Percentiles rank a stretch among this genome's conserved stretches.
These are phyloP conservation scores for Brachypodius melanocephalos DNA, from an alignment of 2,113 vertebrate genomes.

Conservation along the genomic window DNA sequence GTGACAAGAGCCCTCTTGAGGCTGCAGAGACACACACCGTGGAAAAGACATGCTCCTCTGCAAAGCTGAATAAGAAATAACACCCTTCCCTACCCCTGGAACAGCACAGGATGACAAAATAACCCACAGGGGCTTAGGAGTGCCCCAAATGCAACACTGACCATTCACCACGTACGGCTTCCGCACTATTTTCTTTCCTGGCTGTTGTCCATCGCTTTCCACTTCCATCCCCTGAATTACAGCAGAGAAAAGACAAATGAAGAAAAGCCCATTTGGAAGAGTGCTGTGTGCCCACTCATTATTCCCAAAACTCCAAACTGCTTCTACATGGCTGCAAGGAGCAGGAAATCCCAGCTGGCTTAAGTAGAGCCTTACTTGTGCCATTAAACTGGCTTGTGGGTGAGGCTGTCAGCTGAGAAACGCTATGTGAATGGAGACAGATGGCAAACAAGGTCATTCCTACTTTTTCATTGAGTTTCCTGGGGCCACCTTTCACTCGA, in stretches of 20 bases:
- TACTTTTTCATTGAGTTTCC: accelerated
- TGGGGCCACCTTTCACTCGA: neutral
- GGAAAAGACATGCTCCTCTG: accelerated
- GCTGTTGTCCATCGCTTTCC: neutral
- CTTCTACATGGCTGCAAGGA: neutral
- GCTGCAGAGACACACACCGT: neutral
- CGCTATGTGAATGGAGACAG: neutral
- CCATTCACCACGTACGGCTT: slow-evolving; percentile 78
- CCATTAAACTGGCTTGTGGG: neutral
- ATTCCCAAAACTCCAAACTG: neutral
- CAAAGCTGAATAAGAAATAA: neutral
- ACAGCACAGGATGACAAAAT: neutral
- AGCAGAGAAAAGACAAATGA: neutral
- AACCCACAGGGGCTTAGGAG: neutral
- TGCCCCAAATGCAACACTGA: slow-evolving; percentile 17
- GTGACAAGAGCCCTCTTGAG: neutral
- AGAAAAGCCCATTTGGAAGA: neutral
- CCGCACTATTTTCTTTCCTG: slow-evolving; percentile 44
- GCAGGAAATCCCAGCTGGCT: neutral
- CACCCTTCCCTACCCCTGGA: neutral
- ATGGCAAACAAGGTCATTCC: neutral
- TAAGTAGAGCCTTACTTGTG: neutral
- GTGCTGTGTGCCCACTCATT: no score
- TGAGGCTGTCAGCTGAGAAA: neutral
- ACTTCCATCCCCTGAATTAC: slow-evolving; percentile 45